Evolutionary conservation across 2,797 vertebrate genomes (phyloP), one percentile per base, ranked within the genome.

Genomic region (Morus bassanus): DNA sequence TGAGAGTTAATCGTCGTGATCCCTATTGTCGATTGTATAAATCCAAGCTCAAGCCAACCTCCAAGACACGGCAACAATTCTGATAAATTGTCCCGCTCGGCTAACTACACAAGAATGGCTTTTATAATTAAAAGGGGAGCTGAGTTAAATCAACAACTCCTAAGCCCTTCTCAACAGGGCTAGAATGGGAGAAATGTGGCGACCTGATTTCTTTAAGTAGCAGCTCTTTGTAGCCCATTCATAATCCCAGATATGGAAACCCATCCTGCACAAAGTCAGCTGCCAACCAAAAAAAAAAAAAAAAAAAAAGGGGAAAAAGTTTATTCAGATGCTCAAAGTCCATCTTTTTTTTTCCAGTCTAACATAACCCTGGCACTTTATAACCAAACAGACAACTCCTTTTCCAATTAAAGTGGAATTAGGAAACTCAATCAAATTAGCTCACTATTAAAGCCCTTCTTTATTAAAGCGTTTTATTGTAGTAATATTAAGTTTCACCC

Each of bases 331-430:
- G 91, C 93, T 96, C 93, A 63, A 94, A 89, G 94, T 91, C 91
- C 93, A 91, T 95, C 91, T 95, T 95, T 95, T 95, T 95, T 92
- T 74, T 48, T 41, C 87, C 94, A 93, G 85, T 91, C 95, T 97
- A 82, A 93, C 89, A 89, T 96, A 97, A 97, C 97, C 96, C 97
- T 95, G 90, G 88, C 96, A 97, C 97, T 97, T 97, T 97, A 97
- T 97, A 98, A 96, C 96, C 97, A 97, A 98, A 98, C 95, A 98
- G 97, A 96, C 97, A 97, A 97, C 97, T 97, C 91, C 92, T 97
- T 98, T 98, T 98, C 97, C 98, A 98, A 98, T 98, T 98, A 98
- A 98, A 98, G 97, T 98, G 98, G 98, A 98, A 98, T 98, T 98
- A 98, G 98, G 97, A 97, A 98, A 97, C 97, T 98, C 98, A 98